A percentile compares a stretch with the other conserved stretches of the same genome.
Conservation (phyloP, 2,797 vertebrate species). For the Tragelaphus oryx region DNA sequence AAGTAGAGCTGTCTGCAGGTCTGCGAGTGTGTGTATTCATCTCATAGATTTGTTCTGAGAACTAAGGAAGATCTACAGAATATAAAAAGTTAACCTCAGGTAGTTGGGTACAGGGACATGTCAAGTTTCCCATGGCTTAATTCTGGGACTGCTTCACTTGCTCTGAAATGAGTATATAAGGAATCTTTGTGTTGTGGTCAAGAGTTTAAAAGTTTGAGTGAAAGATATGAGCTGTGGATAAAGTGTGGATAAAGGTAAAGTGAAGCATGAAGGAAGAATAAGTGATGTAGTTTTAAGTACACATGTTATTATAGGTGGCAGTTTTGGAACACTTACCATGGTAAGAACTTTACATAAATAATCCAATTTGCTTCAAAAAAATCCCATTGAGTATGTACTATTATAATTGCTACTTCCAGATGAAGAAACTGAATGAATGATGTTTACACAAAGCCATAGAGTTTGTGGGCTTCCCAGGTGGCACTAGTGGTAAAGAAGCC, state of each 20-base stretch:
- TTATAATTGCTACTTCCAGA: background rate
- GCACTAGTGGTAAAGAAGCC: background rate
- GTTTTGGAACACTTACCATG: background rate
- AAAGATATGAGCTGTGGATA: background rate
- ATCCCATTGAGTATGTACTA: background rate
- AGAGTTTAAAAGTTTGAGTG: background rate
- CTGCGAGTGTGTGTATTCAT: background rate
- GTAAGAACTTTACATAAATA: background rate
- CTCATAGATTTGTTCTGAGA: background rate
- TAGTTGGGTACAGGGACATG: background rate
- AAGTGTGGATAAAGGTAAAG: background rate
- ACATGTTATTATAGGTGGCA: background rate
- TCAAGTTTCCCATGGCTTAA: background rate
- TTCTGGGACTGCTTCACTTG: background rate
- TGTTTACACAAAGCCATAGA: background rate
- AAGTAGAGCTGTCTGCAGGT: background rate
- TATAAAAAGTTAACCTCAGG: background rate
- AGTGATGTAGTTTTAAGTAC: background rate
- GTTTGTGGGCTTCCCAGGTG: background rate
- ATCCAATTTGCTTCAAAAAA: background rate
- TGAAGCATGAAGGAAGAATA: background rate
- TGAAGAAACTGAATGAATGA: background rate
- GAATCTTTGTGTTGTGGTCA: background rate
- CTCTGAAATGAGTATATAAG: background rate
- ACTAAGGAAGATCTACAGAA: background rate